phyloP scores from a whole-genome alignment of 2,113 vertebrate species.

The Haplotaxodon microlepis region DNA sequence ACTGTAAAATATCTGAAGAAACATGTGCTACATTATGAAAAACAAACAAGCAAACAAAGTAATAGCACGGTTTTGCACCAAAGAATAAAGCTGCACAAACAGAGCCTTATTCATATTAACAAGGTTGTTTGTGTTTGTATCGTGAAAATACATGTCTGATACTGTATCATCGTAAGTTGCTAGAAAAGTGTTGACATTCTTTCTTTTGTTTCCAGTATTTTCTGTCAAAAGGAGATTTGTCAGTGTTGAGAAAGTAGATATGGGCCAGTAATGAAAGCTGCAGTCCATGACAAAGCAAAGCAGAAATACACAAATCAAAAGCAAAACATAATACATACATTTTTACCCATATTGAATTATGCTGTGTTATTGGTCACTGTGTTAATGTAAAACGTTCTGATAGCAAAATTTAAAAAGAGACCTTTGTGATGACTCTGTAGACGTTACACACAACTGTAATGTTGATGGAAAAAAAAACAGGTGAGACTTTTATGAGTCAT shows the following conservation, averaged over 20 bases:
- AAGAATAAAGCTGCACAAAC: neutral
- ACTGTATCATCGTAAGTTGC: neutral
- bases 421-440: neutral
- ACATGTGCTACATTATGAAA: neutral
- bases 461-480: neutral
- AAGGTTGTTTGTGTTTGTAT: neutral
- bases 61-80: neutral
- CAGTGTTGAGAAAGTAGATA: neutral
- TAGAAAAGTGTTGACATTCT: neutral
- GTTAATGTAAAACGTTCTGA: neutral
- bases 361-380: neutral
- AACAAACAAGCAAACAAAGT: neutral
- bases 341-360: neutral
- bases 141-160: neutral
- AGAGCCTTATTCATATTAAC: slow-evolving; percentile 1
- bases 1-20: neutral
- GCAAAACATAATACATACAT: neutral
- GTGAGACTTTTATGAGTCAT: neutral
- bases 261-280: neutral
- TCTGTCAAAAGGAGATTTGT: neutral
- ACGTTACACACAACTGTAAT: neutral
- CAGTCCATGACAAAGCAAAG: neutral
- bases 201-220: neutral
- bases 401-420: neutral
- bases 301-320: neutral